Conservation (phyloP, 2,888 invertebrate species). For the Drosophila picticornis region DNA sequence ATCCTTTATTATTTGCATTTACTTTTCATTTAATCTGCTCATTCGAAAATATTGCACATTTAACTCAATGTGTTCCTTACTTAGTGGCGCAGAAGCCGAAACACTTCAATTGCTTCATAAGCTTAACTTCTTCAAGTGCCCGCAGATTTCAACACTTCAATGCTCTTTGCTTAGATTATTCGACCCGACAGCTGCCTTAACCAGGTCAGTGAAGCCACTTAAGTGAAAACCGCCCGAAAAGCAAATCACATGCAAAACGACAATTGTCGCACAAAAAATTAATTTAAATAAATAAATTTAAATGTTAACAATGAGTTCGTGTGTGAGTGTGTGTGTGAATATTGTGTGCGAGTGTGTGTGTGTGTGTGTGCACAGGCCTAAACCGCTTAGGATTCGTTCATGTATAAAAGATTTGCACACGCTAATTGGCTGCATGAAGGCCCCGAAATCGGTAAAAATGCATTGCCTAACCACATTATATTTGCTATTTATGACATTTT, state of each 20-base stretch:
- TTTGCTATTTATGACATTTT: slow-evolving; percentile 60
- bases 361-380: slow-evolving; percentile 35
- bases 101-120: slow-evolving; percentile 9
- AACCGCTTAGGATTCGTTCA: slow-evolving; percentile 75
- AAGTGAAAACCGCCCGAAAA: slow-evolving; percentile 21
- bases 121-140: slow-evolving; percentile 41
- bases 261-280: slow-evolving; percentile 60
- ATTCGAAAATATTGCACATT: neutral
- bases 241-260: slow-evolving; percentile 29
- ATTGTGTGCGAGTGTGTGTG: neutral
- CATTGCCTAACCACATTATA: slow-evolving; percentile 27
- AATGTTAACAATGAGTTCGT: slow-evolving; percentile 37
- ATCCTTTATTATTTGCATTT: neutral
- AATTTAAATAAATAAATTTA: slow-evolving; percentile 76
- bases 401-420: slow-evolving; percentile 75
- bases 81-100: neutral
- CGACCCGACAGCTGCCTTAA: slow-evolving; percentile 34
- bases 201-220: slow-evolving; percentile 38
- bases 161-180: neutral
- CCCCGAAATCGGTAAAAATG: slow-evolving; percentile 20
- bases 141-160: slow-evolving; percentile 37
- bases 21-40: neutral
- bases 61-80: neutral
- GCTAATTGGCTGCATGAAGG: slow-evolving; percentile 67
- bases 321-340: neutral